A percentile compares a stretch with the other conserved stretches of the same genome.
These are phyloP conservation scores for Melanotaenia boesemani DNA, from an alignment of 2,797 vertebrate genomes.

Conservation along the genomic window DNA sequence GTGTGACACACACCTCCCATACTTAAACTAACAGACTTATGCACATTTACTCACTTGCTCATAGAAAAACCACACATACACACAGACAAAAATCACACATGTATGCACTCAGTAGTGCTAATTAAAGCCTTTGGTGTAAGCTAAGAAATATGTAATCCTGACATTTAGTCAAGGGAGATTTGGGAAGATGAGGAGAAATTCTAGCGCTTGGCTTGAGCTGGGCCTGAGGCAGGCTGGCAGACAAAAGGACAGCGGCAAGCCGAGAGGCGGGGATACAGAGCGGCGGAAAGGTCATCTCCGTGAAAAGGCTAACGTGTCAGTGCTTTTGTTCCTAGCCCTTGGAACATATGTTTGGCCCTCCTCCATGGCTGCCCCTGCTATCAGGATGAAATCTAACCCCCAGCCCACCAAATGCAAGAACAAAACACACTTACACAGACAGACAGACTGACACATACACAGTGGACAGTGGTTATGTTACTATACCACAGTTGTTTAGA, in stretches of 20 bases:
- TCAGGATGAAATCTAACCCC: constrained; percentile 84
- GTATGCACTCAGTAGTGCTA: constrained; percentile 81
- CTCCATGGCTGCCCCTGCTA: constrained; percentile 79
- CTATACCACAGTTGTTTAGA: constrained; percentile 74
- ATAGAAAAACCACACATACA: constrained; percentile 37
- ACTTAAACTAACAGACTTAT: constrained; percentile 29
- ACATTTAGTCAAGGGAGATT: constrained; percentile 99
- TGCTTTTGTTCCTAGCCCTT: constrained; percentile 88
- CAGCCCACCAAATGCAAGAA: constrained; percentile 70
- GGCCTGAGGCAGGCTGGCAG: constrained; percentile 89
- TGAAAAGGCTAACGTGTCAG: constrained; percentile 90
- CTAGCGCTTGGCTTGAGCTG: constrained; percentile 87
- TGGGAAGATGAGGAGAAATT: constrained; percentile 93
- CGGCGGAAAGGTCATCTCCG: constrained; percentile 92
- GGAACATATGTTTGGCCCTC: constrained; percentile 86
- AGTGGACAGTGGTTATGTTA: constrained; percentile 65
- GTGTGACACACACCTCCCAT: constrained; percentile 28
- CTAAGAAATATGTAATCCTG: constrained; percentile 92
- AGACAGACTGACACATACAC: constrained; percentile 23
- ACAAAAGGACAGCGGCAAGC: constrained; percentile 90
- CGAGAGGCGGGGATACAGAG: constrained; percentile 78
- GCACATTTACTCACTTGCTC: constrained; percentile 41
- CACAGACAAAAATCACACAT: constrained; percentile 52
- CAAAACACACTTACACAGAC: constrained; percentile 66
- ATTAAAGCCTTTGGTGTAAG: constrained; percentile 94